Conservation (phyloP, 2,888 invertebrate genomes). For the Sphaerophoria rueppellii region DNA sequence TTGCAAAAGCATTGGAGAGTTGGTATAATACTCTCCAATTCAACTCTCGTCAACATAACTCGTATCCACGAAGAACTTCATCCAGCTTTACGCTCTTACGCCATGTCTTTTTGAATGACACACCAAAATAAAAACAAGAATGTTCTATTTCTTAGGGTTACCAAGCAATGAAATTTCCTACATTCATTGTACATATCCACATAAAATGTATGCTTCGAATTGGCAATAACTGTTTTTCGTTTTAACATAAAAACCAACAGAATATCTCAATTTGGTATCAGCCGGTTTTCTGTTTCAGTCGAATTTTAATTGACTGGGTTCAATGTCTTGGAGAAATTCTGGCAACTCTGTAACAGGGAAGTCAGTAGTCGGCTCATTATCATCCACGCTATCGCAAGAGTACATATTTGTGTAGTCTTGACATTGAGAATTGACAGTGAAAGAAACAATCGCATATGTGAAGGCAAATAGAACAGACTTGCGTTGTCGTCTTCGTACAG, state of each 20-base stretch:
- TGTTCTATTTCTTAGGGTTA: conserved; percentile 26
- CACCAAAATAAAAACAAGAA: conserved; percentile 28
- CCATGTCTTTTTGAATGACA: conserved; percentile 10
- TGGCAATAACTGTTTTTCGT: too few species aligned
- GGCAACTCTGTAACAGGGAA: not conserved
- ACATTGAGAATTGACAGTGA: conserved; percentile 52
- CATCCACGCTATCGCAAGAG: not conserved
- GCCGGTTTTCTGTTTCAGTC: too few species aligned
- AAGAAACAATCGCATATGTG: conserved; percentile 39
- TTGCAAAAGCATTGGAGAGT: too few species aligned
- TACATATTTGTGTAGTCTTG: conserved; percentile 34
- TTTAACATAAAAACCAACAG: too few species aligned
- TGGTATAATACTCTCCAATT: conserved; percentile 3
- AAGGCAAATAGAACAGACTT: conserved; percentile 21
- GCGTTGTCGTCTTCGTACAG: not conserved
- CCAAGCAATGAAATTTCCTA: not conserved
- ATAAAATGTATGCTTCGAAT: too few species aligned
- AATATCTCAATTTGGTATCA: too few species aligned
- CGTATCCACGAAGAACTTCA: not conserved
- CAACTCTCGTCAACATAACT: not conserved
- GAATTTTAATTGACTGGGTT: not conserved
- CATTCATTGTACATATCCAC: too few species aligned
- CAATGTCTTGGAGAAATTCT: not conserved
- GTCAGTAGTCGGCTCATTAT: not conserved
- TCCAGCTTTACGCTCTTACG: not conserved